A percentile compares a stretch with the other conserved stretches of the same genome.
phyloP scores from a whole-genome alignment of 1,140 invertebrate genomes.

The Leptopilina boulardi region DNA sequence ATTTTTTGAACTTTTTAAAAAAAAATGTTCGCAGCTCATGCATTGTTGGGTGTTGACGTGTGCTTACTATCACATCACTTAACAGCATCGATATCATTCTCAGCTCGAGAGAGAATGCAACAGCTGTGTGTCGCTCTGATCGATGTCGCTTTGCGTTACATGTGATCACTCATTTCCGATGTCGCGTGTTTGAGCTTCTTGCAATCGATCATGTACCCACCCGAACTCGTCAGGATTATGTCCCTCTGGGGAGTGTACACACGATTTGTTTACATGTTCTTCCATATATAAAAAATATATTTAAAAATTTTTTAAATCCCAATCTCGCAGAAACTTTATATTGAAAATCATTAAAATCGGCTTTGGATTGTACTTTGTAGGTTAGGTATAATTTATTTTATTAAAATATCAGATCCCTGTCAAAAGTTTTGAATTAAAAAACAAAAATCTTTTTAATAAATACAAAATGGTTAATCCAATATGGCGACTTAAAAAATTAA shows the following conservation, averaged over 20 bases:
- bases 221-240: slow-evolving; percentile 10
- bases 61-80: neutral
- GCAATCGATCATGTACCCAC: slow-evolving; percentile 22
- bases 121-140: slow-evolving; percentile 7
- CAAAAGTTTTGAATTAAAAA: no score
- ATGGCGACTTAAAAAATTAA: no score
- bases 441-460: no score
- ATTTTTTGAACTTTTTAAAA: no score
- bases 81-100: slow-evolving; percentile 12
- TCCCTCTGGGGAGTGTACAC: neutral
- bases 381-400: no score
- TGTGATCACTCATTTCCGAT: slow-evolving; percentile 25
- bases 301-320: neutral
- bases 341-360: no score
- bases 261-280: neutral
- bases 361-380: no score
- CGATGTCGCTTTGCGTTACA: slow-evolving; percentile 22
- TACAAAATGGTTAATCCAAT: no score
- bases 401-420: no score
- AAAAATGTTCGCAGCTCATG: neutral
- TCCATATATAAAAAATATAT: neutral
- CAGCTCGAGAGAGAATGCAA: neutral
- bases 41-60: neutral
- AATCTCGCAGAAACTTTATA: no score
- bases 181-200: slow-evolving; percentile 26